Conservation (phyloP, 2,113 vertebrate genomes). For the Proterorhinus semilunaris region DNA sequence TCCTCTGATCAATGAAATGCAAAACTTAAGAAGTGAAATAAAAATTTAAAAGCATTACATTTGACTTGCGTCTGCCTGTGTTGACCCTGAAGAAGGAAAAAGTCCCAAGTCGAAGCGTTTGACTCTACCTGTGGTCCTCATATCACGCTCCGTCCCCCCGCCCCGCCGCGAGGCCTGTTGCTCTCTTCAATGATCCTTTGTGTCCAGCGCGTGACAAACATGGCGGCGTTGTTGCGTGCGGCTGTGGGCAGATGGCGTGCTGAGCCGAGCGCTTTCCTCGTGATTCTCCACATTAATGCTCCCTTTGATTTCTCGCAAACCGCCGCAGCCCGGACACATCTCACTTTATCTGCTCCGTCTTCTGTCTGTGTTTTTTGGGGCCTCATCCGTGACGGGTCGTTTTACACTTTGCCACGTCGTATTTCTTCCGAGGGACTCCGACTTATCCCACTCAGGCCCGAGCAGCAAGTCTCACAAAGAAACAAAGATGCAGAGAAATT, state of each 20-base stretch:
- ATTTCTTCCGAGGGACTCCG: constrained; percentile 13
- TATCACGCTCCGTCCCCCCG: neutral
- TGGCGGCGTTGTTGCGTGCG: neutral
- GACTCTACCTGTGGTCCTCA: too few relatives aligned
- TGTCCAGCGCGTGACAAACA: neutral
- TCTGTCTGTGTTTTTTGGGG: neutral
- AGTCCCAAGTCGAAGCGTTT: too few relatives aligned
- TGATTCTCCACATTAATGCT: constrained; percentile 21
- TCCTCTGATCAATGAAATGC: too few relatives aligned
- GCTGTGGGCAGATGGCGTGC: constrained; percentile 50
- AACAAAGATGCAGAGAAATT: neutral
- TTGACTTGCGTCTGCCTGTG: too few relatives aligned
- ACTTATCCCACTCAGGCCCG: neutral
- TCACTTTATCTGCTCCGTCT: constrained; percentile 3
- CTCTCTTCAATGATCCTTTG: constrained; percentile 13
- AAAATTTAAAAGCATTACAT: too few relatives aligned
- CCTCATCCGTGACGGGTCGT: constrained; percentile 4
- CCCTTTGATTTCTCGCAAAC: constrained; percentile 26
- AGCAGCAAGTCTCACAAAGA: neutral
- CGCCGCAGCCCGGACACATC: neutral
- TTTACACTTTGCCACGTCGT: constrained; percentile 3
- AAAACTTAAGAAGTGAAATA: too few relatives aligned
- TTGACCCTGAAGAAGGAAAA: too few relatives aligned
- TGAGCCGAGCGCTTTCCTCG: constrained; percentile 9
- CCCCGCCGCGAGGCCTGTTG: neutral